A percentile compares a stretch with the other conserved stretches of the same genome.
Evolutionary conservation across 2,113 vertebrate species (phyloP).

Genomic region (Aldabrachelys gigantea): DNA sequence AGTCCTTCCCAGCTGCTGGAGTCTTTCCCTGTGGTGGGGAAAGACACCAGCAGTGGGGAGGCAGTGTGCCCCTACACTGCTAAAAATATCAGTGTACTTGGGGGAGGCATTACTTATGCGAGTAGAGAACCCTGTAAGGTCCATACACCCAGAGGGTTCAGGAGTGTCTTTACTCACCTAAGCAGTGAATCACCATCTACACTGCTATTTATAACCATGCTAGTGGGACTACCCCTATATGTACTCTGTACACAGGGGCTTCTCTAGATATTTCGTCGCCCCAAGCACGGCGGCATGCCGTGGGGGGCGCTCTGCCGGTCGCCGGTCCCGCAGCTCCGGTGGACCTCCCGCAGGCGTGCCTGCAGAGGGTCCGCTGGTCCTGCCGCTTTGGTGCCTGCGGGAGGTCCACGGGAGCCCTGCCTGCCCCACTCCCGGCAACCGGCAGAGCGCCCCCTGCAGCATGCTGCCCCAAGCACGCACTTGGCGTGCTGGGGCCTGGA

Average conservation of each 20-base stretch:
- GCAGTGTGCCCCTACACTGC: neutral
- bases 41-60: neutral
- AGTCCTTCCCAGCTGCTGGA: neutral
- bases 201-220: neutral
- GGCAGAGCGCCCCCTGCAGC: too few relatives aligned
- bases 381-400: too few relatives aligned
- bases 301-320: too few relatives aligned
- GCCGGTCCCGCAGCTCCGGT: too few relatives aligned
- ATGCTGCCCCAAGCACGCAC: too few relatives aligned
- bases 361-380: too few relatives aligned
- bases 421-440: too few relatives aligned
- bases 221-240: neutral
- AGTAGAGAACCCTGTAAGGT: neutral
- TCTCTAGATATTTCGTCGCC: too few relatives aligned
- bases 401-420: too few relatives aligned
- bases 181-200: neutral
- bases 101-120: neutral
- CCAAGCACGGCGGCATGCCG: too few relatives aligned
- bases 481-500: too few relatives aligned
- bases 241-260: neutral
- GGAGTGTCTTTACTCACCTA: neutral
- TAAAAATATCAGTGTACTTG: neutral
- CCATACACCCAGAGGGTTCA: neutral
- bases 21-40: neutral
- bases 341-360: too few relatives aligned